Percentiles rank a stretch among this genome's conserved stretches.
These are phyloP conservation scores for Lasioglossum villosulum DNA, from an alignment of 2,888 invertebrate genomes.

Conservation along the genomic window DNA sequence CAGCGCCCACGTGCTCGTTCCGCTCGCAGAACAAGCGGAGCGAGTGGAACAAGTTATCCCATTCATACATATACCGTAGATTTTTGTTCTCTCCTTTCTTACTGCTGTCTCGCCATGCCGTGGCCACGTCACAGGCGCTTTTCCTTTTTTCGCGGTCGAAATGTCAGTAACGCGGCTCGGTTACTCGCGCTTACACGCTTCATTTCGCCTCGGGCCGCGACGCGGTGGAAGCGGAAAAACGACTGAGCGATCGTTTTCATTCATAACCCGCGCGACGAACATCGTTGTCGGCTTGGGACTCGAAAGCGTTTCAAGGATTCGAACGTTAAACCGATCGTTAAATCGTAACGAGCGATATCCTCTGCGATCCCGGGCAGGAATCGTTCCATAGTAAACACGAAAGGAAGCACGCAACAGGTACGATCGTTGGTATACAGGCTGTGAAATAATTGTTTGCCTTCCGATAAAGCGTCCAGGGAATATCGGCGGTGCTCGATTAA, in stretches of 20 bases:
- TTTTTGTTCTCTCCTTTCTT: constrained; percentile 14
- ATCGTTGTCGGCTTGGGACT: not conserved
- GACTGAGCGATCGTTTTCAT: constrained; percentile 31
- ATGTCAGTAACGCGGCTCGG: constrained; percentile 10
- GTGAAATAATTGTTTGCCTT: constrained; percentile 7
- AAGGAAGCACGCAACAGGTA: constrained; percentile 52
- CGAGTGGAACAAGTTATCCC: not conserved
- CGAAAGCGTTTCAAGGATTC: constrained; percentile 59
- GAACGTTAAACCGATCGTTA: constrained; percentile 28
- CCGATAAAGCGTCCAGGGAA: not conserved
- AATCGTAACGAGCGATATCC: constrained; percentile 48
- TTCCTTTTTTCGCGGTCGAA: constrained; percentile 21
- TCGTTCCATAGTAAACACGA: constrained; percentile 30
- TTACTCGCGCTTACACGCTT: constrained; percentile 8
- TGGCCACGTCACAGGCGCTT: constrained; percentile 5
- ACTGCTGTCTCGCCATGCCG: not conserved
- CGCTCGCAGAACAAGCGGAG: not conserved
- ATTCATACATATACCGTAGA: not conserved
- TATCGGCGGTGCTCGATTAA: not conserved
- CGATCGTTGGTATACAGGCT: constrained; percentile 24
- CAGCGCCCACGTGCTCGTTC: constrained; percentile 11
- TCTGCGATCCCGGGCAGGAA: constrained; percentile 36
- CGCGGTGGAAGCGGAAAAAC: constrained; percentile 14
- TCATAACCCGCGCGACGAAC: not conserved
- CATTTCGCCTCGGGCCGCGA: constrained; percentile 2